Conservation (phyloP, 2,888 invertebrate genomes). For the Lacanobia oleracea region DNA sequence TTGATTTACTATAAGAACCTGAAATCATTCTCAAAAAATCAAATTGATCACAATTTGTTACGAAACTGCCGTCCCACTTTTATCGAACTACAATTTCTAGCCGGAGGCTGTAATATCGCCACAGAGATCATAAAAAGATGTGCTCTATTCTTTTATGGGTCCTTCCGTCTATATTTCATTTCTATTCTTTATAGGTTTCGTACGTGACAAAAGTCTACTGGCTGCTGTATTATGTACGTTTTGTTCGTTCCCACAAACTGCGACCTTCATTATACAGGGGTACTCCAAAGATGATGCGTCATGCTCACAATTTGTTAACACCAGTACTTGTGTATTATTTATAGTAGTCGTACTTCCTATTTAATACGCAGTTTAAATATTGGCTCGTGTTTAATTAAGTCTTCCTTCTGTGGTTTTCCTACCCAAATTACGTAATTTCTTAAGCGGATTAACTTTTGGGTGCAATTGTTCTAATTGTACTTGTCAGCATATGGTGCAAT, state of each 20-base stretch:
- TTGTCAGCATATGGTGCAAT: neutral
- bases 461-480: neutral
- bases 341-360: neutral
- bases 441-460: neutral
- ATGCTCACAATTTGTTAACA: conserved; percentile 26
- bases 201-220: conserved; percentile 18
- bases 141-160: neutral
- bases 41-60: neutral
- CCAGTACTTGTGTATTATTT: conserved; percentile 12
- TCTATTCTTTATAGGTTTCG: neutral
- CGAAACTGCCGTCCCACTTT: neutral
- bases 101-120: neutral
- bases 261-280: conserved; percentile 28
- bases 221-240: conserved; percentile 1
- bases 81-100: neutral
- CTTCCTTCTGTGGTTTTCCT: neutral
- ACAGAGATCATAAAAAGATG: neutral
- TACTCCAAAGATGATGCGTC: conserved; percentile 29
- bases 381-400: neutral
- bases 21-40: too few relatives aligned
- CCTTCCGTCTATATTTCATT: conserved; percentile 22
- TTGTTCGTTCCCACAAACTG: conserved; percentile 6
- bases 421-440: neutral
- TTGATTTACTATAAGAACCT: too few relatives aligned
- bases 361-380: neutral